Evolutionary conservation across 2,797 vertebrate species (phyloP).

Genomic region (Urophycis tenuis): DNA sequence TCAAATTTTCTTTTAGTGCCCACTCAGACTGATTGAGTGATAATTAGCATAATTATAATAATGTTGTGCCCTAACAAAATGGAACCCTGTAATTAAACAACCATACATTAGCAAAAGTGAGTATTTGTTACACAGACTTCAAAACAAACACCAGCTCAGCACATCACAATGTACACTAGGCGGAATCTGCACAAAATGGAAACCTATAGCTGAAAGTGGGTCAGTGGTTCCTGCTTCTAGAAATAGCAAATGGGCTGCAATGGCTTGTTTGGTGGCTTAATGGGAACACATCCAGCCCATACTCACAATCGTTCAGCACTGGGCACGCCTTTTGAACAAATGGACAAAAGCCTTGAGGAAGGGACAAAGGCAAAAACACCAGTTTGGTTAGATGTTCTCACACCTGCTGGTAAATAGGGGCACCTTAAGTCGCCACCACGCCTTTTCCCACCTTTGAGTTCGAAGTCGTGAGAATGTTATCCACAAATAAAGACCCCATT

Average conservation of each 20-base stretch:
- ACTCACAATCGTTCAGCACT: background rate
- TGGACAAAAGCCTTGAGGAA: background rate
- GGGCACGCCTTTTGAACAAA: background rate
- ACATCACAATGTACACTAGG: background rate
- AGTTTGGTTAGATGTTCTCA: background rate
- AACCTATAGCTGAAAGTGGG: constrained; percentile 21
- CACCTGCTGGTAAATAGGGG: background rate
- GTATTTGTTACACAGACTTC: background rate
- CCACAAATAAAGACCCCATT: background rate
- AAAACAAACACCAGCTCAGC: background rate
- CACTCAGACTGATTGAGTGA: background rate
- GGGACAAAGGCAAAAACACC: background rate
- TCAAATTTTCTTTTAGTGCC: background rate
- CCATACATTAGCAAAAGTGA: background rate
- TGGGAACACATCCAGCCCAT: background rate
- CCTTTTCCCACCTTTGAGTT: background rate
- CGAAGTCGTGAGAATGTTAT: background rate
- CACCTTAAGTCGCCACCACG: background rate
- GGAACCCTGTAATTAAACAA: background rate
- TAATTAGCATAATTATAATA: background rate
- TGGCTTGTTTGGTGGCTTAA: constrained; percentile 20
- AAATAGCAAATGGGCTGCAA: constrained; percentile 25
- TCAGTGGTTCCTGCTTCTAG: constrained; percentile 13
- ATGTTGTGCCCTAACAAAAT: background rate
- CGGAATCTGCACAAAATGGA: background rate